phyloP scores from a whole-genome alignment of 53 echinoderm and acorn worm genomes.

The Glandiceps talaboti region DNA sequence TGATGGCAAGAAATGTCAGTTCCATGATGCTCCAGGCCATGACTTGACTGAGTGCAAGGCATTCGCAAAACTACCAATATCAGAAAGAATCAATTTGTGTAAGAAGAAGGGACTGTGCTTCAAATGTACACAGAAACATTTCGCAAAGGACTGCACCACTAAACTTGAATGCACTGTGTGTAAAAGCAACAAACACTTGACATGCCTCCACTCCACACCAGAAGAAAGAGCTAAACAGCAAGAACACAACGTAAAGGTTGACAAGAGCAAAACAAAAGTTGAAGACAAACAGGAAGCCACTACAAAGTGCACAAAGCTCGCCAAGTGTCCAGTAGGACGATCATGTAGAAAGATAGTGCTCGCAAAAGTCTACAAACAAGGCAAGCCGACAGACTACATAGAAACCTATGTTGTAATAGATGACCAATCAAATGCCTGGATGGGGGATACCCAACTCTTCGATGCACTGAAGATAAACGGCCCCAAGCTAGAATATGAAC shows the following conservation, averaged over 20 bases:
- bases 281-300: no score
- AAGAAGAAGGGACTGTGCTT: constrained; percentile 22
- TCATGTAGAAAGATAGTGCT: constrained; percentile 4
- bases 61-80: constrained; percentile 6
- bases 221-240: not conserved
- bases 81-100: constrained; percentile 23
- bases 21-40: not conserved
- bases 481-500: not conserved
- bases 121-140: constrained; percentile 25
- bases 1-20: not conserved
- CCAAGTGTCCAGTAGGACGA: constrained; percentile 1
- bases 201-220: constrained; percentile 18
- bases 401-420: constrained; percentile 1
- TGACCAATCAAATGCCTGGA: constrained; percentile 5
- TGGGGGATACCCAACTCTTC: not conserved
- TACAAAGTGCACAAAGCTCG: constrained; percentile 26
- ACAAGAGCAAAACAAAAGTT: no score
- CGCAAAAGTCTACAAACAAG: not conserved
- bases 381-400: not conserved
- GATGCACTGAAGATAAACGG: not conserved
- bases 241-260: not conserved
- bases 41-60: not conserved
- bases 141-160: constrained; percentile 33
- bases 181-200: constrained; percentile 15
- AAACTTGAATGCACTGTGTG: constrained; percentile 28